Evolutionary conservation across 1,140 invertebrate genomes (phyloP).

Genomic region (Heliothis virescens): DNA sequence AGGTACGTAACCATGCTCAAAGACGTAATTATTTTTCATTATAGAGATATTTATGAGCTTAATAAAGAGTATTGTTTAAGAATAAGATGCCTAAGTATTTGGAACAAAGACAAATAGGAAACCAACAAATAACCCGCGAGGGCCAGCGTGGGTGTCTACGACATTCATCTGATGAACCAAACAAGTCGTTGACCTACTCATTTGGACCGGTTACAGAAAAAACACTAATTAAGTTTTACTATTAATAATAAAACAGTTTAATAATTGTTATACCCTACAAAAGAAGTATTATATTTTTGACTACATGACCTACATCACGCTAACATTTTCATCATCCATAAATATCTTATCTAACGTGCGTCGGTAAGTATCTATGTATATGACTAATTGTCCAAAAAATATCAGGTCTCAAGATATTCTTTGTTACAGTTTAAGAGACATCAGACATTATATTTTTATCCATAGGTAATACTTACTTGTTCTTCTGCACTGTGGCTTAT

Average conservation of each 20-base stretch:
- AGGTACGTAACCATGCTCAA: not conserved
- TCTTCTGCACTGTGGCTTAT: no score
- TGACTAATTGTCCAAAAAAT: no score
- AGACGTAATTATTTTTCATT: not conserved
- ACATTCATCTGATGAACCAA: constrained; percentile 8
- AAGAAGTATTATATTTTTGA: no score
- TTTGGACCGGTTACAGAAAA: not conserved
- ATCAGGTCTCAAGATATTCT: no score
- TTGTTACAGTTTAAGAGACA: no score
- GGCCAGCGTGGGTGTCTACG: not conserved
- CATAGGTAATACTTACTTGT: no score
- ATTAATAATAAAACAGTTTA: not conserved
- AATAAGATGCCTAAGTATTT: constrained; percentile 5
- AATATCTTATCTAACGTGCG: no score
- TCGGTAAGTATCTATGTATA: no score
- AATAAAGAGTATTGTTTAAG: constrained; percentile 1
- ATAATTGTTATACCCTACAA: no score
- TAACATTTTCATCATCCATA: no score
- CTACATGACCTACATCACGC: no score
- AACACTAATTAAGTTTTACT: constrained; percentile 11
- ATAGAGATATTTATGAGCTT: not conserved
- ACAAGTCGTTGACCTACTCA: constrained; percentile 27
- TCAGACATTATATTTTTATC: no score
- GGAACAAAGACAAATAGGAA: constrained; percentile 25
- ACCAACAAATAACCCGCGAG: constrained; percentile 9